These are phyloP conservation scores for Brachymystax lenok DNA, from an alignment of 2,797 vertebrate species.

Conservation along the genomic window DNA sequence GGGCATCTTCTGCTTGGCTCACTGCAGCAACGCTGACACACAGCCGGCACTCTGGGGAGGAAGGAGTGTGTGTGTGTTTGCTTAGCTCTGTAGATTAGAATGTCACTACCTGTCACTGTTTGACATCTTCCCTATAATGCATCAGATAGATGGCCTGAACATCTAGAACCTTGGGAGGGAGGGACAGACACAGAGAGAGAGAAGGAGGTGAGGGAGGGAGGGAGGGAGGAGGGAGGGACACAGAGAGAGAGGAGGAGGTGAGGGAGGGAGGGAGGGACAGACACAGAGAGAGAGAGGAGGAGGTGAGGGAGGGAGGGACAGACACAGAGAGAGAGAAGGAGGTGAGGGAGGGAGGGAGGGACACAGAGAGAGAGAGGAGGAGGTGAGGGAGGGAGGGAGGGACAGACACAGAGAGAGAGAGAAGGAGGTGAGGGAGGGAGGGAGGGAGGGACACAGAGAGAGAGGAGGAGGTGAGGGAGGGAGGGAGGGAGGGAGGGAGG, in stretches of 20 bases:
- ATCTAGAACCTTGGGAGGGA: background rate
- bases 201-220: conserved; percentile 26
- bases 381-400: conserved; percentile 41
- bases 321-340: background rate
- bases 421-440: background rate
- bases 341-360: conserved; percentile 32
- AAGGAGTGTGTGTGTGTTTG: conserved; percentile 12
- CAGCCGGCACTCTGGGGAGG: conserved; percentile 25
- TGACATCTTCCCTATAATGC: conserved; percentile 68
- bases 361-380: conserved; percentile 31
- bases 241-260: background rate
- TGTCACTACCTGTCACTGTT: conserved; percentile 67
- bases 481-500: background rate
- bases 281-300: background rate
- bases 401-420: background rate
- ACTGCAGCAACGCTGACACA: conserved; percentile 25
- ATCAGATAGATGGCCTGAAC: conserved; percentile 32
- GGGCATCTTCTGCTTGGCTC: conserved; percentile 33
- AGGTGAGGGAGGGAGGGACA: conserved; percentile 27
- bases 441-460: accelerated
- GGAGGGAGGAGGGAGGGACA: conserved; percentile 26
- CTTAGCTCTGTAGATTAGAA: conserved; percentile 70
- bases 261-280: background rate
- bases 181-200: background rate
- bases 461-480: background rate